Conservation (phyloP, 1,140 invertebrate species). For the Limonius californicus region DNA sequence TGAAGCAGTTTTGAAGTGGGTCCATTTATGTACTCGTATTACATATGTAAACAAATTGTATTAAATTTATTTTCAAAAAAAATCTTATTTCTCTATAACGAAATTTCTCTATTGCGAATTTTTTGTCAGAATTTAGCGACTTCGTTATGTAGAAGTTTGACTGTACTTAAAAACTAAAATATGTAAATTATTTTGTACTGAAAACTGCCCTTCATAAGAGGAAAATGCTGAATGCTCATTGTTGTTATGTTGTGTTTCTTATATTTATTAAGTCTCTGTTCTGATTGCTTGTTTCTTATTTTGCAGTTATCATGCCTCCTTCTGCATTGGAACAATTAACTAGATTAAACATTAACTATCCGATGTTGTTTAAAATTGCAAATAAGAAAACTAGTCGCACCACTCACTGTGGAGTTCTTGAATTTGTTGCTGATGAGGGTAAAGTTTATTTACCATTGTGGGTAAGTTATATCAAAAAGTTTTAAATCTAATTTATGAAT, state of each 20-base stretch:
- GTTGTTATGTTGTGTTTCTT: neutral
- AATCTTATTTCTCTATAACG: no score
- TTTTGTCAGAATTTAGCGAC: no score
- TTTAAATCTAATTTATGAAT: no score
- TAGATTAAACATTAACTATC: constrained; percentile 94
- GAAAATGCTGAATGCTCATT: no score
- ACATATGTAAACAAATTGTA: no score
- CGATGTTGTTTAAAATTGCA: constrained; percentile 97
- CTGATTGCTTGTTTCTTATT: constrained; percentile 25
- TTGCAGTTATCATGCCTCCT: constrained; percentile 94
- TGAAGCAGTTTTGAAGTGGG: no score
- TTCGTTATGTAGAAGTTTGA: no score
- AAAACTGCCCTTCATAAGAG: no score
- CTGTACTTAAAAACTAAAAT: neutral
- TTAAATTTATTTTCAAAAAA: no score
- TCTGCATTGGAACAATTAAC: constrained; percentile 92
- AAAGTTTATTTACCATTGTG: constrained; percentile 97
- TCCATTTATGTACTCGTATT: no score
- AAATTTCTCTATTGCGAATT: no score
- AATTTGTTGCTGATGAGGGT: constrained; percentile 99
- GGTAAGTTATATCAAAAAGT: constrained; percentile 55
- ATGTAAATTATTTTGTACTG: neutral
- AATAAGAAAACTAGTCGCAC: constrained; percentile 81
- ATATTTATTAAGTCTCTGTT: constrained; percentile 25
- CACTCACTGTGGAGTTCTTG: constrained; percentile 97